Percentiles rank a stretch among this genome's conserved stretches.
Evolutionary conservation across 1,140 invertebrate species (phyloP).

Genomic region (Himalopsyche phryganea): DNA sequence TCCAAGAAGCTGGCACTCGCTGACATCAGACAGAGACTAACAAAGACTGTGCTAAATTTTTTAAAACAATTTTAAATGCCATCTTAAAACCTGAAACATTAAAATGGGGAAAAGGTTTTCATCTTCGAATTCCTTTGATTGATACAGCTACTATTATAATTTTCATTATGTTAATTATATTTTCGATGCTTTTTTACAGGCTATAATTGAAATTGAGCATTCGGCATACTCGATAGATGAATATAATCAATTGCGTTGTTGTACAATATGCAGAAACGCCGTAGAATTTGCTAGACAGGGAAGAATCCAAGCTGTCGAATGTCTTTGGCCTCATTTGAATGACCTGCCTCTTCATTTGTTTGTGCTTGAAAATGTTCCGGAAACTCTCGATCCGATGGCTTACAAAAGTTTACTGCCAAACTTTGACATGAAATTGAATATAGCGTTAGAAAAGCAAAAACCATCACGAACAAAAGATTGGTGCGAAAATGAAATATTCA

Average conservation of each 20-base stretch:
- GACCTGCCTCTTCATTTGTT: slow-evolving; percentile 64
- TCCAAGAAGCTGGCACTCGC: no score
- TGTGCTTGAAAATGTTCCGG: slow-evolving; percentile 72
- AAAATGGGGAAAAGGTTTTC: no score
- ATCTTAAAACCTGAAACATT: no score
- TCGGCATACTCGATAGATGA: slow-evolving; percentile 56
- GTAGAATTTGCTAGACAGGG: slow-evolving; percentile 61
- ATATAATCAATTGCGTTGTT: slow-evolving; percentile 50
- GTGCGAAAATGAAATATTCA: slow-evolving; percentile 60
- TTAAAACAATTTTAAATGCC: no score
- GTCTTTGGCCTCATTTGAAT: slow-evolving; percentile 59
- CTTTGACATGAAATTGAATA: slow-evolving; percentile 51
- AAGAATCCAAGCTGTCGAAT: slow-evolving; percentile 68
- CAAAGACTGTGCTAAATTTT: no score
- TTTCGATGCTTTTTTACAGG: no score
- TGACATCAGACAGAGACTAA: no score
- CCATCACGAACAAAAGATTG: slow-evolving; percentile 60
- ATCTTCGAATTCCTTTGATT: no score
- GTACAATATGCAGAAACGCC: slow-evolving; percentile 44
- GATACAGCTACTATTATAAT: no score
- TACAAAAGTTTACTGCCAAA: slow-evolving; percentile 66
- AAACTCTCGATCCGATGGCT: slow-evolving; percentile 66
- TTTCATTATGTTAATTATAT: no score
- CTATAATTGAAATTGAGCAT: slow-evolving; percentile 46
- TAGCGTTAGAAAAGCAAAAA: slow-evolving; percentile 51